Evolutionary conservation across 2,888 invertebrate genomes (phyloP), one percentile per base, ranked within the genome.

Genomic region (Halictus quadricinctus): DNA sequence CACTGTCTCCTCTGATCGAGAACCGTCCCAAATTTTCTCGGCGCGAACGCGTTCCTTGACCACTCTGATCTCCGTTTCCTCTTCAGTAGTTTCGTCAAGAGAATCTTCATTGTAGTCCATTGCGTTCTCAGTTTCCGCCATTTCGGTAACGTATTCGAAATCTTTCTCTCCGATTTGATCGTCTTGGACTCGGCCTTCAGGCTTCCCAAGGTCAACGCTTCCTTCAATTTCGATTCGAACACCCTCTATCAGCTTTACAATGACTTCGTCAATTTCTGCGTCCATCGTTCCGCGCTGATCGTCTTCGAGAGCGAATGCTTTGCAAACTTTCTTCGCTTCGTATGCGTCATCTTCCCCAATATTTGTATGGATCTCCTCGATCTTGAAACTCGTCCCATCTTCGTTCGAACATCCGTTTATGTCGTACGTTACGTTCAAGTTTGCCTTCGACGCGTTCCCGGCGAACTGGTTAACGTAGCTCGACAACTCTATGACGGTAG

Each of bases 381-480:
- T 21, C 7, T 4, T 4, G 13, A 78, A 18, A 13, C 8, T 29
- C 25, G 25, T 7, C 15, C 29, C 81, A 7, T 76, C 36, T 4
- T 72, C 43, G 25, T 72, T 29, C 25, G 12, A 36, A 43, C 15
- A 7, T 6, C 8, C 15, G 0, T 4, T 18, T n/a, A 78, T 10
- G 4, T 78, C 29, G 7, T 70, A 78, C 5, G 77, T 78, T 12
- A 15, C 15, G 41, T 78, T 58, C 25, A 78, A 13, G 41, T 8
- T 15, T 25, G 15, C 29, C 29, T 29, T 29, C 29, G 29, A 29
- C 29, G 29, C 18, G 43, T 7, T 4, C 7, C 5, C 8, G 25
- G 8, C 10, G 29, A 29, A 3, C 4, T 15, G 21, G 43, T 1
- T 13, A 12, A 15, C 50, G 50, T 21, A 21, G 2, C 8, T 12